Conservation (phyloP, 2,888 invertebrate genomes). For the Agonopterix subpropinquella region DNA sequence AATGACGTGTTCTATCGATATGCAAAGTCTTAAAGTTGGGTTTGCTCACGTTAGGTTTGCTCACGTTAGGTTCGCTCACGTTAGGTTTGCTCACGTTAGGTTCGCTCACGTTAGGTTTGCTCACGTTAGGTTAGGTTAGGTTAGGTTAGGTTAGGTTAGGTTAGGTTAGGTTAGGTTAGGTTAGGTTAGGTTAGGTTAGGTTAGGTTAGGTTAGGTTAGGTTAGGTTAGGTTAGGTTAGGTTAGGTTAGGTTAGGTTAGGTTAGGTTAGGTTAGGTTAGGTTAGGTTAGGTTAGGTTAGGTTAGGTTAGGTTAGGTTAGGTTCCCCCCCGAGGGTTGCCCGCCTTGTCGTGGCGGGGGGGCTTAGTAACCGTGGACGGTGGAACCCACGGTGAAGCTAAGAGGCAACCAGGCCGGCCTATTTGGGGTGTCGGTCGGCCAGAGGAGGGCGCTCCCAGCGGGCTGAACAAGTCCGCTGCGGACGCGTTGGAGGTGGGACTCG, state of each 20-base stretch:
- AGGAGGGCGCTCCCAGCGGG: no score
- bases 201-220: slow-evolving; percentile 10
- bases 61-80: slow-evolving; percentile 11
- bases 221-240: slow-evolving; percentile 9
- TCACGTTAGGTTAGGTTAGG: slow-evolving; percentile 6
- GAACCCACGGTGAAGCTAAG: no score
- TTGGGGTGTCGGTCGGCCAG: no score
- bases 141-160: slow-evolving; percentile 9
- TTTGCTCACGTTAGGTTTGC: slow-evolving; percentile 18
- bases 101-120: slow-evolving; percentile 17
- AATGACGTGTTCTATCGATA: no score
- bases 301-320: no score
- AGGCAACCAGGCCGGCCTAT: no score
- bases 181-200: slow-evolving; percentile 9
- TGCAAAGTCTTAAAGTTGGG: slow-evolving; percentile 9
- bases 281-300: slow-evolving; percentile 4
- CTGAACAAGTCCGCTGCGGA: no score
- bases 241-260: slow-evolving; percentile 9
- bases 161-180: slow-evolving; percentile 9
- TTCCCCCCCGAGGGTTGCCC: no score
- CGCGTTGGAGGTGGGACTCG: no score
- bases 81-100: slow-evolving; percentile 10
- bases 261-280: slow-evolving; percentile 10
- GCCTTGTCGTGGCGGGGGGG: no score
- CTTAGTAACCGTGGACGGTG: no score